Evolutionary conservation across 1,140 invertebrate genomes (phyloP).

Genomic region (Formica selysi): DNA sequence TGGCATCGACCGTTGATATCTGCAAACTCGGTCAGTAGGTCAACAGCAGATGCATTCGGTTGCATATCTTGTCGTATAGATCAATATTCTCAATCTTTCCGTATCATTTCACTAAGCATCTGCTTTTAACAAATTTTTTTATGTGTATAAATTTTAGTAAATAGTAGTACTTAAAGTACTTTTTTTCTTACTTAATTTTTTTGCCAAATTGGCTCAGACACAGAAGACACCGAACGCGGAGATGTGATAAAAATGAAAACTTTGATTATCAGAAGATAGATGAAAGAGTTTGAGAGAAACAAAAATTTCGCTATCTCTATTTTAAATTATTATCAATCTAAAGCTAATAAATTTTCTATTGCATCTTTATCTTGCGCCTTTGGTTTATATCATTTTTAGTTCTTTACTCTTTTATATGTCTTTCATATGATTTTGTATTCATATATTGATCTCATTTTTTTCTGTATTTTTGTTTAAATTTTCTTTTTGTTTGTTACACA

Average conservation of each 20-base stretch:
- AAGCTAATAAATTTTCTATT: neutral
- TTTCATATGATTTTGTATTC: neutral
- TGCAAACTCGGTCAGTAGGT: slow-evolving; percentile 80
- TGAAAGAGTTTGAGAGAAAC: too few species aligned
- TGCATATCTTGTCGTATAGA: slow-evolving; percentile 36
- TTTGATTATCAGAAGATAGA: too few species aligned
- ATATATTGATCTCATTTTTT: too few species aligned
- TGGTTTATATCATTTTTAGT: neutral
- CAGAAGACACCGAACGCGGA: too few species aligned
- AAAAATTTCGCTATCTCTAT: neutral
- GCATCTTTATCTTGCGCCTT: neutral
- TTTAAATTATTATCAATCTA: neutral
- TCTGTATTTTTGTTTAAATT: too few species aligned
- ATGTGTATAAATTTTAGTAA: neutral
- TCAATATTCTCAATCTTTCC: slow-evolving; percentile 2
- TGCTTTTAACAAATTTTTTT: slow-evolving; percentile 2
- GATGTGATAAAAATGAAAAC: too few species aligned
- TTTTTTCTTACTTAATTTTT: too few species aligned
- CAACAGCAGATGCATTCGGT: slow-evolving; percentile 74
- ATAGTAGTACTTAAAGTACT: too few species aligned
- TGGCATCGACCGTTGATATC: slow-evolving; percentile 64
- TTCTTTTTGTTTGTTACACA: too few species aligned
- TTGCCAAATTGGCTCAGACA: neutral
- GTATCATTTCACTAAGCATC: neutral
- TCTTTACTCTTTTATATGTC: neutral